phyloP scores from a whole-genome alignment of 2,888 invertebrate species.

The Tipula vernalis region DNA sequence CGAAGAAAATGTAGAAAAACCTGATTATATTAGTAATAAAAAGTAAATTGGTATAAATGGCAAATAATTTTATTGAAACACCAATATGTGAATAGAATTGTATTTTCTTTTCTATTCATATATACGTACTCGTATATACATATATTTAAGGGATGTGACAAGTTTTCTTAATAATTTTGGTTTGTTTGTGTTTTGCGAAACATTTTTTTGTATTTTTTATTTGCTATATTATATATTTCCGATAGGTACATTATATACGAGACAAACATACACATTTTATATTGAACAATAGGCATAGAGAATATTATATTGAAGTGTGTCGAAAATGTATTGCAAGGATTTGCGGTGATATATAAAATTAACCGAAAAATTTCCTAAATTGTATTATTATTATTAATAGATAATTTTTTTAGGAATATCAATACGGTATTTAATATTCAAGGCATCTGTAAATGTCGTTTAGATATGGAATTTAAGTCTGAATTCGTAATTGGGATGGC shows the following conservation, averaged over 20 bases:
- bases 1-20: background rate
- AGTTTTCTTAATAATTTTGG: background rate
- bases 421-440: background rate
- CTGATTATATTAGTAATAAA: conserved; percentile 4
- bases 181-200: background rate
- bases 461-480: background rate
- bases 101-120: background rate
- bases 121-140: background rate
- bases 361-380: background rate
- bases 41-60: background rate
- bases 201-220: background rate
- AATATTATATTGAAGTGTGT: background rate
- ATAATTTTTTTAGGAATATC: background rate
- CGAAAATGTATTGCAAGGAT: background rate
- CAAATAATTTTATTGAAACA: background rate
- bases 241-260: background rate
- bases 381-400: background rate
- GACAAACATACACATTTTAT: background rate
- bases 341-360: background rate
- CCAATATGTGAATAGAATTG: background rate
- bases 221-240: background rate
- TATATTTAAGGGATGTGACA: background rate
- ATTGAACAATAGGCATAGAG: background rate
- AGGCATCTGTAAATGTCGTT: background rate
- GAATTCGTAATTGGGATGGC: too few relatives aligned